phyloP scores from a whole-genome alignment of 1,140 invertebrate genomes.

The Nomia melanderi region DNA sequence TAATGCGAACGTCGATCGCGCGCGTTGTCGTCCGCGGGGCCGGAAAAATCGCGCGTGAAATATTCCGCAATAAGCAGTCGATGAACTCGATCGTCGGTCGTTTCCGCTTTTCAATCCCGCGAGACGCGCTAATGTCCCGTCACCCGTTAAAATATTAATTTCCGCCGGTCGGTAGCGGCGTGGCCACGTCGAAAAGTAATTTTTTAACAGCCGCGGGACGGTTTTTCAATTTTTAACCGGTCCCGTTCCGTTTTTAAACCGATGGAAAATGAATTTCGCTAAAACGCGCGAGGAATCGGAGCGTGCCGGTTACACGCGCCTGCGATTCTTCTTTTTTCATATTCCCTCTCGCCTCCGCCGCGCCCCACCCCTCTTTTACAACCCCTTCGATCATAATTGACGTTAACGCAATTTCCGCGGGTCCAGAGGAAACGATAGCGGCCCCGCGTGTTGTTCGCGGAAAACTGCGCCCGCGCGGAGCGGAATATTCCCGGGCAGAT shows the following conservation, averaged over 20 bases:
- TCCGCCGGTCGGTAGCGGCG: neutral
- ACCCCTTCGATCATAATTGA: neutral
- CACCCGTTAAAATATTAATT: constrained; percentile 31
- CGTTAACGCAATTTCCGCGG: constrained; percentile 30
- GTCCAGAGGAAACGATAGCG: constrained; percentile 21
- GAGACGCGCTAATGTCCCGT: constrained; percentile 1
- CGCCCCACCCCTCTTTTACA: neutral
- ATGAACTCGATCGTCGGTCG: neutral
- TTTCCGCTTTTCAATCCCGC: neutral
- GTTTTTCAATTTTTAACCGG: neutral
- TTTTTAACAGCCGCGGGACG: neutral
- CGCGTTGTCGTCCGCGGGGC: neutral
- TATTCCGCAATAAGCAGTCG: constrained; percentile 12
- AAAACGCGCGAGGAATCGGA: constrained; percentile 3
- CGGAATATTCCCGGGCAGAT: constrained; percentile 30
- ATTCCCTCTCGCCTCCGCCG: neutral
- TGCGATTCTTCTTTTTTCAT: neutral
- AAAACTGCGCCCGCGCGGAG: constrained; percentile 13
- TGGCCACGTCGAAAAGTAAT: neutral
- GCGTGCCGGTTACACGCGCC: neutral
- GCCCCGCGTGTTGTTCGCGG: constrained; percentile 9
- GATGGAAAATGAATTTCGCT: constrained; percentile 13
- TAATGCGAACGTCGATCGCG: neutral
- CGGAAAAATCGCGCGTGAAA: neutral
- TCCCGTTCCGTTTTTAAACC: neutral